A percentile compares a stretch with the other conserved stretches of the same genome.
phyloP scores from a whole-genome alignment of 1,140 invertebrate species.

The Marisa cornuarietis region DNA sequence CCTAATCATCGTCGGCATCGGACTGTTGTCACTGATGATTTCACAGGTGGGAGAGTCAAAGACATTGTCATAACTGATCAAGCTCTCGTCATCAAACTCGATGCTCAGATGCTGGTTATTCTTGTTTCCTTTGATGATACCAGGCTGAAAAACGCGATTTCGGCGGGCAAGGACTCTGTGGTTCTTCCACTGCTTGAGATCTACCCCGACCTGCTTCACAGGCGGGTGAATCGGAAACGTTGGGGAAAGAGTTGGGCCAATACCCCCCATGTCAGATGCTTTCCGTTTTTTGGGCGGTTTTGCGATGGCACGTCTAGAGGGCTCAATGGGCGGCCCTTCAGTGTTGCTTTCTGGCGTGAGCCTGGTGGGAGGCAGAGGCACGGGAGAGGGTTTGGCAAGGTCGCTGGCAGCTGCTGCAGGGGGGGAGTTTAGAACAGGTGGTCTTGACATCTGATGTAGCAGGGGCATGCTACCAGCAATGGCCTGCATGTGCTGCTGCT shows the following conservation, averaged over 20 bases:
- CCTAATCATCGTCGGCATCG: conserved; percentile 79
- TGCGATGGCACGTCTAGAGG: conserved; percentile 44
- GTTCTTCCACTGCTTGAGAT: conserved; percentile 90
- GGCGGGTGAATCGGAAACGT: conserved; percentile 26
- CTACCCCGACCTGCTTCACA: conserved; percentile 69
- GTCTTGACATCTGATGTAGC: conserved; percentile 1
- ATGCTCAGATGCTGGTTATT: conserved; percentile 77
- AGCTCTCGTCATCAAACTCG: conserved; percentile 77
- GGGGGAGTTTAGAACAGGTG: conserved; percentile 5
- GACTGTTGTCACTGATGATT: conserved; percentile 92
- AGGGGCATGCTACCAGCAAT: not conserved
- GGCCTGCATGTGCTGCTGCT: not conserved
- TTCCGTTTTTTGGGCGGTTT: conserved; percentile 65
- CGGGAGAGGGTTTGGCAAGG: conserved; percentile 13
- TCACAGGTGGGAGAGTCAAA: conserved; percentile 82
- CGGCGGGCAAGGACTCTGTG: conserved; percentile 88
- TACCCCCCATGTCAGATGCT: conserved; percentile 47
- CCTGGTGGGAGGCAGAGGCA: conserved; percentile 14
- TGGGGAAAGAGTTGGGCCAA: conserved; percentile 12
- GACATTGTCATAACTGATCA: conserved; percentile 70
- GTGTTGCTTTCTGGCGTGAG: conserved; percentile 15
- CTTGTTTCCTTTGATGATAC: conserved; percentile 72
- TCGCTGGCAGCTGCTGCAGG: not conserved
- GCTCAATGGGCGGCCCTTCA: conserved; percentile 10
- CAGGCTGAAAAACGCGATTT: conserved; percentile 85